Evolutionary conservation across 2,113 vertebrate species (phyloP).

Genomic region (Nannospalax galili): DNA sequence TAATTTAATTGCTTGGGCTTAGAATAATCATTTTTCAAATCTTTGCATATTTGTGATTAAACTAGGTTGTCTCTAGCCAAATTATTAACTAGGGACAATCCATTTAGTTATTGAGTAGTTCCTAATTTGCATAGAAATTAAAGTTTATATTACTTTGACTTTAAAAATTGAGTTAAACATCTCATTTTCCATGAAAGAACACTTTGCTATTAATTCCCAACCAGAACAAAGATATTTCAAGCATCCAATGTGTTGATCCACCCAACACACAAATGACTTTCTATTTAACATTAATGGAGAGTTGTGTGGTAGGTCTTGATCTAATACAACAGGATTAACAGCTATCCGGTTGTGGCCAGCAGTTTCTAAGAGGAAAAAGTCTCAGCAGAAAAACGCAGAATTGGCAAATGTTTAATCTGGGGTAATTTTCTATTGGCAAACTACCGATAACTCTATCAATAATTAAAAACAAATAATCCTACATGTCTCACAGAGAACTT

Average conservation of each 20-base stretch:
- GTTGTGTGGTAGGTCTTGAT: background rate
- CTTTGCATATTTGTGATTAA: slow-evolving; percentile 37
- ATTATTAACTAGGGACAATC: slow-evolving; percentile 11
- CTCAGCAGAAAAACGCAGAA: background rate
- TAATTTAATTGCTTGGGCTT: background rate
- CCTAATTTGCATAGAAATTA: slow-evolving; percentile 69
- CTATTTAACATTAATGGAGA: background rate
- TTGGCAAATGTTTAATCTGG: background rate
- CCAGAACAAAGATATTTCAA: background rate
- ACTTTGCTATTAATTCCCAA: slow-evolving; percentile 43
- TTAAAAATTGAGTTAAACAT: slow-evolving; percentile 11
- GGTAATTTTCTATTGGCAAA: slow-evolving; percentile 27
- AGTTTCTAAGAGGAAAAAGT: background rate
- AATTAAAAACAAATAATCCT: slow-evolving; percentile 44
- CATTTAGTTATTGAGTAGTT: background rate
- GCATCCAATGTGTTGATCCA: background rate
- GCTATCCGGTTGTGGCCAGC: accelerated
- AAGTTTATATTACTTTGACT: slow-evolving; percentile 42
- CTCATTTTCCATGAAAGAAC: slow-evolving; percentile 31
- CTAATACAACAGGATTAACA: no score
- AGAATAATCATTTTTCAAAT: background rate
- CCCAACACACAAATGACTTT: background rate
- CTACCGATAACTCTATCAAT: slow-evolving; percentile 2
- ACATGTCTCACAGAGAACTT: background rate
- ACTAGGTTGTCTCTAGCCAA: slow-evolving; percentile 23